Evolutionary conservation across 1,140 invertebrate species (phyloP), one percentile per base, ranked within the genome.

Genomic region (Spodoptera frugiperda): DNA sequence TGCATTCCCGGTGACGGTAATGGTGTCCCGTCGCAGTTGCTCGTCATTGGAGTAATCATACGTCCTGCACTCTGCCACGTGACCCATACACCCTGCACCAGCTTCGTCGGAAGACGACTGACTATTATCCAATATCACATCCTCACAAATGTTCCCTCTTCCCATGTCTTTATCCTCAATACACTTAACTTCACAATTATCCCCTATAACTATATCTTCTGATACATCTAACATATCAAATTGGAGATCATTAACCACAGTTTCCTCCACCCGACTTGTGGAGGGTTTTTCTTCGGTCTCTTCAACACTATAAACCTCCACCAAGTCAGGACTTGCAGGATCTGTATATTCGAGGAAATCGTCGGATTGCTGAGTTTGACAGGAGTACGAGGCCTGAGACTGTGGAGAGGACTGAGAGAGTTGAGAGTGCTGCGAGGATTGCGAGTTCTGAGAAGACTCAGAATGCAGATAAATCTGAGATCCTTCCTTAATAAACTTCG

Each of bases 181-280:
- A 49, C 53, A 78, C 65, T 93, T 92, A 0, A 86, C 67, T 65
- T 91, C 91, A 81, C 84, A 91, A 49, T 70, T 84, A 54, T 91
- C 90, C 9, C 87, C 91, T 78, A 94, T 91, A 17, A 91, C 87
- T 55, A 94, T 94, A 63, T 94, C 92, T 82, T 93, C 92, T 3
- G 91, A 94, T 8, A 94, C 91, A 82, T 93, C 92, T 61, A 94
- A 79, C 91, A 94, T 93, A 71, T 93, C 91, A 80, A 91, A 85
- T 25, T 92, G 92, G 25, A 94, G 78, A 39, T 90, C 87, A 81
- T 85, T 91, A 10, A 79, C 78, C 17, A 84, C 79, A 25, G 87
- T 83, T 57, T 86, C 87, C 14, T 82, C 81, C 54, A 83, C 44
- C 39, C 78, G 74, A 19, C 21, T 54, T 2, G 61, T 30, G 15